A percentile compares a stretch with the other conserved stretches of the same genome.
phyloP scores from a whole-genome alignment of 1,140 invertebrate genomes.

The Drosophila leontia region DNA sequence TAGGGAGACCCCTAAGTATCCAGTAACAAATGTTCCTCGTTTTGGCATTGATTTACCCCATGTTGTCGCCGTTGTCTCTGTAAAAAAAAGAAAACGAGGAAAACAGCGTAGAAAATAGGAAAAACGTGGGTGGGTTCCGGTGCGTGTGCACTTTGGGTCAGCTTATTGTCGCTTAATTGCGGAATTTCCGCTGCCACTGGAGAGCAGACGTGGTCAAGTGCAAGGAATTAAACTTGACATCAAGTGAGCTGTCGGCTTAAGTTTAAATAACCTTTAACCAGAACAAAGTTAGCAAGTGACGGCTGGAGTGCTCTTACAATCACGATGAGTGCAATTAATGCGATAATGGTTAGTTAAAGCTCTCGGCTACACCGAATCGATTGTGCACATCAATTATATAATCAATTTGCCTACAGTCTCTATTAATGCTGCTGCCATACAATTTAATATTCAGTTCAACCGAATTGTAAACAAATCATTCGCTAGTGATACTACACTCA shows the following conservation, averaged over 20 bases:
- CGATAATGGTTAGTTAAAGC: conserved; percentile 8
- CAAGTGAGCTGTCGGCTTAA: conserved; percentile 26
- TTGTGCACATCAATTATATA: conserved; percentile 1
- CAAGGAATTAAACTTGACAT: conserved; percentile 46
- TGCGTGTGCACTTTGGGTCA: conserved; percentile 62
- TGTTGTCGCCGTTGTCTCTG: conserved; percentile 43
- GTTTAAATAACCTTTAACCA: conserved; percentile 26
- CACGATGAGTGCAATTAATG: conserved; percentile 29
- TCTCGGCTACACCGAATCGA: not conserved
- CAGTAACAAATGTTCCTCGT: conserved; percentile 57
- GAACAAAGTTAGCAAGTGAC: conserved; percentile 11
- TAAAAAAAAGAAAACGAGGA: not conserved
- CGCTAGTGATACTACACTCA: conserved; percentile 3
- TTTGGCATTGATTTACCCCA: conserved; percentile 66
- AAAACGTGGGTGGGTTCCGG: conserved; percentile 30
- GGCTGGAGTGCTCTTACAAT: conserved; percentile 17
- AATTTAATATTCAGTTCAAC: conserved; percentile 20
- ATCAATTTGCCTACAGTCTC: conserved; percentile 5
- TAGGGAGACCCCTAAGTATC: conserved; percentile 29
- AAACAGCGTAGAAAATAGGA: conserved; percentile 36
- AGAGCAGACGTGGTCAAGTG: conserved; percentile 25
- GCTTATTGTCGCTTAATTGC: conserved; percentile 76
- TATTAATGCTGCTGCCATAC: not conserved
- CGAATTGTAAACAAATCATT: conserved; percentile 18
- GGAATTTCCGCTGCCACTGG: conserved; percentile 42